Conservation (phyloP, 2,888 invertebrate species). For the Colostygia pectinataria region DNA sequence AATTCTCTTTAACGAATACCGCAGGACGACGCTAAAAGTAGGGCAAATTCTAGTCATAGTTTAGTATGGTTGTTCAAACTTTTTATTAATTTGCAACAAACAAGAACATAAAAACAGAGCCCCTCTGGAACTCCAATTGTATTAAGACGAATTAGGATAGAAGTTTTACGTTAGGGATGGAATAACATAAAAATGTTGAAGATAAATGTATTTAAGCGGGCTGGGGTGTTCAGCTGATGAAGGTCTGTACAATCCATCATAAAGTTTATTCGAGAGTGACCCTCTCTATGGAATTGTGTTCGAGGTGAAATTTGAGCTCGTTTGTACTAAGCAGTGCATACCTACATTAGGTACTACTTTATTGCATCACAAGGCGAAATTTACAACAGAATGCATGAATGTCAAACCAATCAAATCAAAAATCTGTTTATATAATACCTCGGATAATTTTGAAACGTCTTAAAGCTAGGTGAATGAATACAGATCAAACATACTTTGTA, state of each 20-base stretch:
- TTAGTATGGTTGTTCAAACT: background rate
- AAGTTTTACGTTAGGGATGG: conserved; percentile 9
- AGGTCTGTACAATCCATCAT: conserved; percentile 34
- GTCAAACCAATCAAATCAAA: too few species aligned
- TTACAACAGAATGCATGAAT: too few species aligned
- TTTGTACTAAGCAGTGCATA: background rate
- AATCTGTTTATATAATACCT: too few species aligned
- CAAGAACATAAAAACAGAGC: background rate
- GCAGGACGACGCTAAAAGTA: conserved; percentile 8
- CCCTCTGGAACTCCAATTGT: background rate
- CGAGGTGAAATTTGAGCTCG: conserved; percentile 29
- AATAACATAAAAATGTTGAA: conserved; percentile 18
- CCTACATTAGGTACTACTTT: too few species aligned
- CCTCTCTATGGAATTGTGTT: conserved; percentile 27
- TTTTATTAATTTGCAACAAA: conserved; percentile 3
- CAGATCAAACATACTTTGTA: too few species aligned
- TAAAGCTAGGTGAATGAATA: too few species aligned
- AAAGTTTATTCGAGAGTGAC: conserved; percentile 34
- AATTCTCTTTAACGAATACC: conserved; percentile 2
- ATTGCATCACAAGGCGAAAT: too few species aligned
- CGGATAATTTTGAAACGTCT: too few species aligned
- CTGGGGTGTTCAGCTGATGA: conserved; percentile 29
- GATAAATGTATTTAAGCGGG: conserved; percentile 26
- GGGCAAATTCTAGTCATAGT: conserved; percentile 13
- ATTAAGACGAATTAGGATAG: background rate